Evolutionary conservation across 2,888 invertebrate species (phyloP), one percentile per base, ranked within the genome.

Genomic region (Limenitis arthemis): DNA sequence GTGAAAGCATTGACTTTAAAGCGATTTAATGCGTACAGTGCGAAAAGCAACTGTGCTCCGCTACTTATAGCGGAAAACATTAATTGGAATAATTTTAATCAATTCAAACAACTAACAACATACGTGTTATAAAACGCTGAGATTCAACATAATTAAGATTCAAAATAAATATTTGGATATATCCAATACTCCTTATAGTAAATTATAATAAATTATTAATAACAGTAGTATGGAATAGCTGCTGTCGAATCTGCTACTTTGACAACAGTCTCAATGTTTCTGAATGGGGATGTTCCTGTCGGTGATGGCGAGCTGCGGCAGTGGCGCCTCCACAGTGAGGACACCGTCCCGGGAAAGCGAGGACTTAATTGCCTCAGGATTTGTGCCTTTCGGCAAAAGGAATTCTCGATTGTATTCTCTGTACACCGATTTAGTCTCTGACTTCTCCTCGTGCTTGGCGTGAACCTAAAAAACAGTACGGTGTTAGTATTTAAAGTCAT

Each of bases 351-450:
- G 96, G 75, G 96, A 97, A 73, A 99, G 88, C 42, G 97, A 97
- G 32, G 97, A 98, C 79, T 95, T 95, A 85, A 99, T 97, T 61
- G 92, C 91, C 86, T 98, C 98, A 0, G 98, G 97, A 83, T 98
- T 96, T 54, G 98, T 97, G 67, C 98, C 98, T 81, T 97, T 95
- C 6, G 98, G 99, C 77, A 99, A 87, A 77, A 98, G 89, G 89
- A 98, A 99, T 86, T 98, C 98, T 63, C 97, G 91, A 85, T 98
- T 98, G 91, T 98, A 99, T 84, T 99, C 98, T 85, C 98, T 92
- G 90, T 97, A 98, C 58, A 98, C 96, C 40, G 96, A 96, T 87
- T 97, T 96, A 73, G 95, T 96, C 83, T 97, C 96, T 47, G 95
- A 92, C 86, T 98, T 98, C 86, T 99, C 98, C 83, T 99, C 98